phyloP scores from a whole-genome alignment of 2,888 invertebrate species.

The Sylvicola fuscatus region DNA sequence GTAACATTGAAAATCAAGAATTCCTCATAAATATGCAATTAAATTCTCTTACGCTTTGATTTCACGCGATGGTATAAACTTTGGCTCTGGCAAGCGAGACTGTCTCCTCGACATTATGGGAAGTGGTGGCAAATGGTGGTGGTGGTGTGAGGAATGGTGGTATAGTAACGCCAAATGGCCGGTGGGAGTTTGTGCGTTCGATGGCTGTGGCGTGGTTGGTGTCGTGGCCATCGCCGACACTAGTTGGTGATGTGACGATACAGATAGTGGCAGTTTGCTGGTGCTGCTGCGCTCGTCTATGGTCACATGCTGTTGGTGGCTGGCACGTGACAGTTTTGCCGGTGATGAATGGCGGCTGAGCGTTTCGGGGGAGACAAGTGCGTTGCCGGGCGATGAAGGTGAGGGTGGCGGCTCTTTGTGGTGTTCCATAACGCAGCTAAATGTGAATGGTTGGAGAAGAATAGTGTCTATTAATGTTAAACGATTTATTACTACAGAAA shows the following conservation, averaged over 20 bases:
- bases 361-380: conserved; percentile 55
- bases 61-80: conserved; percentile 11
- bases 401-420: conserved; percentile 39
- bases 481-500: too few species aligned
- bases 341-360: conserved; percentile 44
- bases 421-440: conserved; percentile 10
- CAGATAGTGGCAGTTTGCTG: conserved; percentile 18
- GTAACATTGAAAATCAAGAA: background rate
- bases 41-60: conserved; percentile 21
- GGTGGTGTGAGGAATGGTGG: conserved; percentile 13
- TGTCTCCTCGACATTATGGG: conserved; percentile 22
- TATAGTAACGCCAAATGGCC: conserved; percentile 22
- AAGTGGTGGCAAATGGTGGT: conserved; percentile 23
- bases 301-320: conserved; percentile 16
- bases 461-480: too few species aligned
- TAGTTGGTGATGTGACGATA: conserved; percentile 16
- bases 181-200: conserved; percentile 1
- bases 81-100: conserved; percentile 14
- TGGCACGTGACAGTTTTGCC: conserved; percentile 20
- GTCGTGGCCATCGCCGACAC: conserved; percentile 5
- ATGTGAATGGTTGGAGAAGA: too few species aligned
- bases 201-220: conserved; percentile 7
- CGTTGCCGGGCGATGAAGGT: conserved; percentile 51
- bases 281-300: conserved; percentile 18
- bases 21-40: background rate